These are phyloP conservation scores for Megalurothrips usitatus DNA, from an alignment of 2,888 invertebrate species.

Conservation along the genomic window DNA sequence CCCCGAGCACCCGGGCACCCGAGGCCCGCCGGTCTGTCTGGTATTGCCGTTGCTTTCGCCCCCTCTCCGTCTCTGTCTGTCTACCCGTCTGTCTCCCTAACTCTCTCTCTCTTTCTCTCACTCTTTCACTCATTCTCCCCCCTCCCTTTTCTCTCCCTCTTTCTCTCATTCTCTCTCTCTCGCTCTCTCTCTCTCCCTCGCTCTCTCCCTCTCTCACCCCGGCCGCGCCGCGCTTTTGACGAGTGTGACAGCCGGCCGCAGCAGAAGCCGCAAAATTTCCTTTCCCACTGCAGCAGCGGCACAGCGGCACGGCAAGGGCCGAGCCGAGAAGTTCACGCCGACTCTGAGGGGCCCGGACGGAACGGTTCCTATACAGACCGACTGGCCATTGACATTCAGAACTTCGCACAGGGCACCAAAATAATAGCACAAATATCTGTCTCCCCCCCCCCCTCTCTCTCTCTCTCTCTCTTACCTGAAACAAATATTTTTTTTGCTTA, in stretches of 20 bases:
- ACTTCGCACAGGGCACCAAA: too few relatives aligned
- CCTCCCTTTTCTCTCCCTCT: not conserved
- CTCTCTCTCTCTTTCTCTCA: too few relatives aligned
- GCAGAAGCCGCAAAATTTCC: too few relatives aligned
- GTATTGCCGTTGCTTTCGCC: not conserved
- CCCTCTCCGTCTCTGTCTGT: not conserved
- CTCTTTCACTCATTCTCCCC: not conserved
- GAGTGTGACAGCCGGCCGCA: too few relatives aligned
- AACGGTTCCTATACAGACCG: not conserved
- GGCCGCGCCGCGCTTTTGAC: too few relatives aligned
- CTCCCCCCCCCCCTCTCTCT: not conserved
- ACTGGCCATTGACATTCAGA: not conserved
- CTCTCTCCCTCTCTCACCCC: not conserved
- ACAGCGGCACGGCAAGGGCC: not conserved
- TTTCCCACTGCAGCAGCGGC: too few relatives aligned
- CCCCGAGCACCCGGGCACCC: too few relatives aligned
- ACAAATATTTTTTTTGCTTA: too few relatives aligned
- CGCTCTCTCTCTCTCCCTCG: slow-evolving; percentile 1
- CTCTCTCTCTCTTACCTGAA: too few relatives aligned
- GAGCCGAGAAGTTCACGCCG: not conserved
- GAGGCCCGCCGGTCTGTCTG: too few relatives aligned
- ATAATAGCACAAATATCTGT: not conserved
- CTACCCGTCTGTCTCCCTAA: not conserved
- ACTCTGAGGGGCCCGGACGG: not conserved
- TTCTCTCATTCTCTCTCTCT: not conserved